Percentiles rank a stretch among this genome's conserved stretches.
These are phyloP conservation scores for Pelagia noctiluca DNA, from an alignment of 30 jellyfish, hydroid and myxozoan species.

Conservation along the genomic window DNA sequence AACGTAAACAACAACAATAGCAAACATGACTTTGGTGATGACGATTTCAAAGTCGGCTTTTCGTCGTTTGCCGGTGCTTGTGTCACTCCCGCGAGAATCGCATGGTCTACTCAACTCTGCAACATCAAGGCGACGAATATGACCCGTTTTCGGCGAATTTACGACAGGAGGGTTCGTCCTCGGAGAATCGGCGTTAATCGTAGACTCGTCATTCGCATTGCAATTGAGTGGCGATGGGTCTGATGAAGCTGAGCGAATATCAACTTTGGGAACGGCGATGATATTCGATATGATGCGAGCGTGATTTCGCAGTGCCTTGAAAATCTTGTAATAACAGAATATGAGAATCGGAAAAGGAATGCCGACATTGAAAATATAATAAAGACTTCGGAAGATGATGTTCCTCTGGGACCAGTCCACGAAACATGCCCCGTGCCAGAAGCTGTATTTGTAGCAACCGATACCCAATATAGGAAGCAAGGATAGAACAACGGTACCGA, in stretches of 20 bases:
- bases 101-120: neutral
- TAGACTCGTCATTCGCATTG: neutral
- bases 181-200: neutral
- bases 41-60: slow-evolving; percentile 60
- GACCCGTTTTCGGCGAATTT: neutral
- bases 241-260: too few relatives aligned
- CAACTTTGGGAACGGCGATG: neutral
- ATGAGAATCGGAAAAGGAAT: slow-evolving; percentile 64
- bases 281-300: slow-evolving; percentile 13
- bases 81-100: neutral
- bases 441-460: slow-evolving; percentile 73
- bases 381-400: slow-evolving; percentile 70
- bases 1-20: slow-evolving; percentile 67
- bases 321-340: slow-evolving; percentile 55
- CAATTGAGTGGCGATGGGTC: neutral
- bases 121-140: neutral
- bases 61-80: slow-evolving; percentile 5
- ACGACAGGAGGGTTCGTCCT: neutral
- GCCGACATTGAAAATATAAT: slow-evolving; percentile 72
- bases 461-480: slow-evolving; percentile 73
- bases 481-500: slow-evolving; percentile 51
- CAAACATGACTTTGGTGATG: slow-evolving; percentile 81
- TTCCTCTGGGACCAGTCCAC: slow-evolving; percentile 80
- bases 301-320: slow-evolving; percentile 59
- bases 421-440: slow-evolving; percentile 86